These are phyloP conservation scores for Carcharodon carcharias DNA, from an alignment of 2,797 vertebrate species.

Conservation along the genomic window DNA sequence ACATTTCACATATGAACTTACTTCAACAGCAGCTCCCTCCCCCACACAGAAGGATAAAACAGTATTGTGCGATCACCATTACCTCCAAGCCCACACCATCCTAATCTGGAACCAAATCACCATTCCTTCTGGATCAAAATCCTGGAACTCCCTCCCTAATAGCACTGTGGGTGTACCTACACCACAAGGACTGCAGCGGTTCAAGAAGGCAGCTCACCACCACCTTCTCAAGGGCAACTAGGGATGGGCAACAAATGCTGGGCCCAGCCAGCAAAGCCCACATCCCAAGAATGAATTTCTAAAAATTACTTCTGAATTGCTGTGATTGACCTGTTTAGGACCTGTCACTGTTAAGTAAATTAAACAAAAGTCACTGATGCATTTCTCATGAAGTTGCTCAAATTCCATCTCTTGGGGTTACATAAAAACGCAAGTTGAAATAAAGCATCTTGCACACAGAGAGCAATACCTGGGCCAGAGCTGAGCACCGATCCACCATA, in stretches of 20 bases:
- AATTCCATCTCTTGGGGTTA: neutral
- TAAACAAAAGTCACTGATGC: no score
- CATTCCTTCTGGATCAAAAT: neutral
- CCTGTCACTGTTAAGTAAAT: no score
- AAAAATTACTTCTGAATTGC: neutral
- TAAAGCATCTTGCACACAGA: neutral
- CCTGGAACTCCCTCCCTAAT: neutral
- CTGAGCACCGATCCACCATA: constrained; percentile 88
- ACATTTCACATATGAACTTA: no score
- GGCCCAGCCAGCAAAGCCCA: neutral
- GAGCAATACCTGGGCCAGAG: constrained; percentile 70
- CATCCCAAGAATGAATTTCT: neutral
- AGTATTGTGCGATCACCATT: neutral
- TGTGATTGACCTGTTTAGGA: neutral
- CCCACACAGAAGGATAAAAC: neutral
- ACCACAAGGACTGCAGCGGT: neutral
- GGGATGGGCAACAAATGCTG: no score
- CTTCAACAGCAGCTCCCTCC: no score
- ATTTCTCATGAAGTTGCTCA: neutral
- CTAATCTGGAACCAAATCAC: neutral
- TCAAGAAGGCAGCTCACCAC: neutral
- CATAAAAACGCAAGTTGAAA: neutral
- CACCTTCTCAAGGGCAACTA: neutral
- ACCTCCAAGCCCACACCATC: neutral
- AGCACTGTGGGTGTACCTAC: neutral